phyloP scores from a whole-genome alignment of 2,113 vertebrate genomes.

The Triplophysa rosa region DNA sequence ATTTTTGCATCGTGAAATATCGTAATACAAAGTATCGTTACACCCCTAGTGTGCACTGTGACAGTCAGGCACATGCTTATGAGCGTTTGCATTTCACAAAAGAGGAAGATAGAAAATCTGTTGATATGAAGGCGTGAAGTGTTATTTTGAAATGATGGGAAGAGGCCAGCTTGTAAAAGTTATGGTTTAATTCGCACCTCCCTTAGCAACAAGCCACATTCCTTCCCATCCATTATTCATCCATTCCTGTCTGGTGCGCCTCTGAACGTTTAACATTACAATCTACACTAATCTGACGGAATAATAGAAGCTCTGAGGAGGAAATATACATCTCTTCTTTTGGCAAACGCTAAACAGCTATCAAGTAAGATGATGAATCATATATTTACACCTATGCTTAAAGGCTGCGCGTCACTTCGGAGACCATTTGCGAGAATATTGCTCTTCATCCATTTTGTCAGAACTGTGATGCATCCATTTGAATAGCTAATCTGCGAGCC shows the following conservation, averaged over 20 bases:
- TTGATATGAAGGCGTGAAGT: not conserved
- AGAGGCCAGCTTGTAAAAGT: constrained; percentile 40
- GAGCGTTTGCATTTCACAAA: not conserved
- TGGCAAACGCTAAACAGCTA: constrained; percentile 52
- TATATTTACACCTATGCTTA: constrained; percentile 29
- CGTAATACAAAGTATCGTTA: too few relatives aligned
- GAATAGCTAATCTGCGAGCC: constrained; percentile 37
- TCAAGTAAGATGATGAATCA: constrained; percentile 56
- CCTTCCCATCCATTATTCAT: constrained; percentile 51
- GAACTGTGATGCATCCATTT: constrained; percentile 44
- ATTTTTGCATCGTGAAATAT: too few relatives aligned
- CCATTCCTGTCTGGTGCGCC: constrained; percentile 24
- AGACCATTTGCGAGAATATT: constrained; percentile 19
- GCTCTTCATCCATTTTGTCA: constrained; percentile 46
- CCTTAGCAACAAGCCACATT: constrained; percentile 47
- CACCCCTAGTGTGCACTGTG: too few relatives aligned
- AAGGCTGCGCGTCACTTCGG: not conserved
- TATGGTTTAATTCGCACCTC: constrained; percentile 51
- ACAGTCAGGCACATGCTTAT: not conserved
- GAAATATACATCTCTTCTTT: constrained; percentile 31
- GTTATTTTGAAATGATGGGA: constrained; percentile 28
- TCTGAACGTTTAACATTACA: constrained; percentile 35
- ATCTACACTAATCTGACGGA: constrained; percentile 27
- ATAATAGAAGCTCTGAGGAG: constrained; percentile 5
- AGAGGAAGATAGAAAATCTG: not conserved